Base-by-base conservation (phyloP, 2,888 invertebrate genomes). In the Azorinus chamasolen region DNA sequence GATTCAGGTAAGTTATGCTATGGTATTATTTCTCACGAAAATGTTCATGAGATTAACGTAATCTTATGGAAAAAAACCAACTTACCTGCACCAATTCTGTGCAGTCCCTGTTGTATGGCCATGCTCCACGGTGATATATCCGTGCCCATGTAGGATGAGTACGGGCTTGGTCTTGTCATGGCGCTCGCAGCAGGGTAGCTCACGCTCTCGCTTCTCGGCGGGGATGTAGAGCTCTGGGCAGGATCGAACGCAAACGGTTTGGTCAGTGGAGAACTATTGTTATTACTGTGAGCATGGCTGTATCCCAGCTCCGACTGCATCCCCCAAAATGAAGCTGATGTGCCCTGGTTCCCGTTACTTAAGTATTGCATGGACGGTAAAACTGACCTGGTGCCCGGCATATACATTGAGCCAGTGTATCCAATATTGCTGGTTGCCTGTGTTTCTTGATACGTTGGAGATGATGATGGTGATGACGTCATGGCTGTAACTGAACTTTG, bases 81-180 rank as follows among this genome's bases (percentile, higher is more conserved):
- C 72, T 75, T 45, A 81, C 81, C 81, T n/a, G 81, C 68, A n/a
- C 81, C 81, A 8, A 81, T 81, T 37, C 81, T 58, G 27, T 78
- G 81, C 2, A 81, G 68, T 8, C 81, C 81, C 41, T 81, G 81
- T 27, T 81, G 81, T 8, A 81, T 81, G 12, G 81, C 81, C 81
- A 81, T 81, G 27, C 81, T 81, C 81, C 81, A 81, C 1, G 81
- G 81, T 14, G 81, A 74, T 12, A 81, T 68, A 16, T 81, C 81
- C 3, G 71, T 59, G 0, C 81, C 81, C 81, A 81, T 81, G 55
- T 81, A 81, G 43, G 81, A 71, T 1, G 81, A 54, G 65, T 81
- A 81, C 4, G 81, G 81, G 50, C 70, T 81, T 5, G 81, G 78
- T 24, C 81, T 63, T 20, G 81, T 68, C 20, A 81, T 53, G 12